Evolutionary conservation across 2,888 invertebrate species (phyloP), one percentile per base, ranked within the genome.

Genomic region (Polyploca ridens): DNA sequence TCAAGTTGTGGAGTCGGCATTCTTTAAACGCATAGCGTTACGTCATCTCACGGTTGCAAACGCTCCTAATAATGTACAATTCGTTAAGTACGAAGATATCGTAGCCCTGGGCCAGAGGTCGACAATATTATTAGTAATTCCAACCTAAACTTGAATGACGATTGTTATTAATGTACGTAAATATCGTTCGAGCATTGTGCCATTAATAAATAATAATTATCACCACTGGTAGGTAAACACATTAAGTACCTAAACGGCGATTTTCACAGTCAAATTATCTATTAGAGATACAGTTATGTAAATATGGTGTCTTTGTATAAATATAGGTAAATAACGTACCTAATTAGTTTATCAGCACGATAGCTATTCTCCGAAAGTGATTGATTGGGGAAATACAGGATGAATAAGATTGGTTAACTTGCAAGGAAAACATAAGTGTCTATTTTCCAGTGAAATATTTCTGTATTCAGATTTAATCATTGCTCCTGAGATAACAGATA

Each of bases 91-190:
- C 73, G 78, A 27, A 27, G 27, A 76, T 81, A 79, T 70, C 73
- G 73, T 76, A 69, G 64, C 74, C 69, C 63, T 71, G 81, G 81
- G 72, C 44, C 83, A 77, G 63, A 79, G 84, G 81, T 84, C 85
- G 65, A 62, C 64, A 76, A 73, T 78, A 81, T 78, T 79, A 75
- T 81, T 83, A 67, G 69, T 68, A 72, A 70, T 70, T 69, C 54
- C 69, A 62, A 71, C 72, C 73, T 72, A 77, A 77, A 76, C 74
- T 75, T 77, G 75, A 79, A 79, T 73, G 79, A 70, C 68, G 64
- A 75, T 72, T 70, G 66, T 77, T 70, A 71, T 70, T 73, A 73
- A 71, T 71, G 69, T 70, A 69, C 65, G 66, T 69, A 16, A 33
- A 65, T n/a, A 61, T 27, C 66, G 49, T 63, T 66, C 69, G 69